phyloP scores from a whole-genome alignment of 2,113 vertebrate genomes.

The Cygnus buccinator region DNA sequence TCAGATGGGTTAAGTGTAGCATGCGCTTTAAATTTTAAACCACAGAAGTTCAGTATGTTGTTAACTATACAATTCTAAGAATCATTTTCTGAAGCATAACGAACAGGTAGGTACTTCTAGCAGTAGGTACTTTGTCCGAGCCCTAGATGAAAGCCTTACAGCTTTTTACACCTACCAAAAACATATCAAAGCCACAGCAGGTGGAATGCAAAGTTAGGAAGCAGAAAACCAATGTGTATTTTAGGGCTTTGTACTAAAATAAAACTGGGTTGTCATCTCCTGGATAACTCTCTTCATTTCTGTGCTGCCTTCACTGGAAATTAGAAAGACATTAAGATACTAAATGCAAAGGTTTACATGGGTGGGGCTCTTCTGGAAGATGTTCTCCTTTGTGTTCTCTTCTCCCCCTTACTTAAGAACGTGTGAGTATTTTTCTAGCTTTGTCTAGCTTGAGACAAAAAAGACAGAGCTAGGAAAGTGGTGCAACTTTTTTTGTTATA shows the following conservation, averaged over 20 bases:
- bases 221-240: neutral
- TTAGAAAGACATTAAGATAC: neutral
- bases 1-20: neutral
- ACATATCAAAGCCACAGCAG: slow-evolving; percentile 3
- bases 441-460: slow-evolving; percentile 2
- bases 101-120: neutral
- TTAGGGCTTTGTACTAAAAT: neutral
- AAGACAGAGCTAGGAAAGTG: neutral
- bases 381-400: neutral
- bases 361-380: neutral
- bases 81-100: neutral
- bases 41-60: neutral
- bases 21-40: neutral
- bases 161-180: neutral
- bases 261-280: neutral
- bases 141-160: neutral
- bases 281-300: neutral
- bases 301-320: neutral
- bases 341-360: neutral
- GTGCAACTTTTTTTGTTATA: neutral
- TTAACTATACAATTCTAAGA: neutral
- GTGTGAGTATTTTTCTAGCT: neutral
- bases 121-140: neutral
- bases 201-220: neutral
- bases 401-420: neutral